Conservation (phyloP, 2,797 vertebrate species). For the Argentina silus region DNA sequence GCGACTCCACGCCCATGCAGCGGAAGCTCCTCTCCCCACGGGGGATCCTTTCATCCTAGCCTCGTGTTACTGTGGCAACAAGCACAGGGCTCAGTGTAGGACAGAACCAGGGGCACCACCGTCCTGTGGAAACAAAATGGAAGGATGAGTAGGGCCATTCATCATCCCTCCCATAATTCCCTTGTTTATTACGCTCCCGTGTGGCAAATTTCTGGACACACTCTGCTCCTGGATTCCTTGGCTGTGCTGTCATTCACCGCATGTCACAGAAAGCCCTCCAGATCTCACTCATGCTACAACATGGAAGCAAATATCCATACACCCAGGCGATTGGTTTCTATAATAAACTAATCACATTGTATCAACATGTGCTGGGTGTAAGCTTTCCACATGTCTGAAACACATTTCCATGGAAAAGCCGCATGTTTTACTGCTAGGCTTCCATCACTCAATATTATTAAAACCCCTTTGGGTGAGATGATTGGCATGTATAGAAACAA, state of each 20-base stretch:
- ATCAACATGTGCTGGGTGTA: conserved; percentile 76
- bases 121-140: conserved; percentile 47
- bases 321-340: conserved; percentile 63
- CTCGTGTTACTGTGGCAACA: conserved; percentile 70
- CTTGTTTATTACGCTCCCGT: conserved; percentile 34
- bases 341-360: conserved; percentile 82
- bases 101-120: conserved; percentile 17
- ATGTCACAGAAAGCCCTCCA: conserved; percentile 43
- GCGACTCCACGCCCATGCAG: conserved; percentile 37
- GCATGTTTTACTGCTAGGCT: conserved; percentile 52
- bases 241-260: conserved; percentile 52
- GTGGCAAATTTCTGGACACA: conserved; percentile 47
- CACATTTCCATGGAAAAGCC: conserved; percentile 60
- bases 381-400: conserved; percentile 70
- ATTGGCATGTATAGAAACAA: conserved; percentile 79
- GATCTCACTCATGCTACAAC: conserved; percentile 55
- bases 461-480: conserved; percentile 62
- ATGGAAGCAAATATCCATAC: conserved; percentile 63
- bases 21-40: conserved; percentile 41
- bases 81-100: conserved; percentile 41
- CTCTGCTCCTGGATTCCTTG: conserved; percentile 41
- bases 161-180: conserved; percentile 47
- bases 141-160: conserved; percentile 62
- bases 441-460: conserved; percentile 55
- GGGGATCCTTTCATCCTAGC: conserved; percentile 59